phyloP scores from a whole-genome alignment of 2,888 invertebrate genomes.

The Drosophila nr. fundita region DNA sequence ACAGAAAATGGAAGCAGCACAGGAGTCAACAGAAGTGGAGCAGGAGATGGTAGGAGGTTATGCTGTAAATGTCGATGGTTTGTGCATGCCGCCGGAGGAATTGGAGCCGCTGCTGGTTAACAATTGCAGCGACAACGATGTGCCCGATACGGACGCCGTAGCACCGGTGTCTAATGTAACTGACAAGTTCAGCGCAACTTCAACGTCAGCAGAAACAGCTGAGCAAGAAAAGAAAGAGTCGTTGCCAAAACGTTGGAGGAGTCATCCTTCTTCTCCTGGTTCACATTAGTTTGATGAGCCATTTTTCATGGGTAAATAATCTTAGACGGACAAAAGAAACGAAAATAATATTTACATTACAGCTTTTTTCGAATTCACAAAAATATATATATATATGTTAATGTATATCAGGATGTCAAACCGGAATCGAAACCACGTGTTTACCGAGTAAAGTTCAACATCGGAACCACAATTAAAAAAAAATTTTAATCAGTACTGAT shows the following conservation, averaged over 20 bases:
- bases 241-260: no score
- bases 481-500: no score
- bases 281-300: constrained; percentile 7
- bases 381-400: background rate
- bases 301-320: constrained; percentile 2
- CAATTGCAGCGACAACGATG: no score
- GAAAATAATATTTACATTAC: background rate
- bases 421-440: background rate
- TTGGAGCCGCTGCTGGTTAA: constrained; percentile 40
- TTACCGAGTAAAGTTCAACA: background rate
- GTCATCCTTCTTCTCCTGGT: background rate
- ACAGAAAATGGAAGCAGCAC: background rate
- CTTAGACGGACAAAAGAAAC: background rate
- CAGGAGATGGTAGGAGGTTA: background rate
- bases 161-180: no score
- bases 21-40: rapidly evolving
- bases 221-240: no score
- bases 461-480: no score
- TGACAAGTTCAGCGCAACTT: no score
- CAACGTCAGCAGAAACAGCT: no score
- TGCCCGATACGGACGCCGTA: no score
- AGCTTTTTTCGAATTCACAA: background rate
- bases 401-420: no score
- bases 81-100: constrained; percentile 42
- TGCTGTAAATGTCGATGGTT: background rate